Conservation (phyloP, 2,113 vertebrate genomes). For the Dicentrarchus labrax region DNA sequence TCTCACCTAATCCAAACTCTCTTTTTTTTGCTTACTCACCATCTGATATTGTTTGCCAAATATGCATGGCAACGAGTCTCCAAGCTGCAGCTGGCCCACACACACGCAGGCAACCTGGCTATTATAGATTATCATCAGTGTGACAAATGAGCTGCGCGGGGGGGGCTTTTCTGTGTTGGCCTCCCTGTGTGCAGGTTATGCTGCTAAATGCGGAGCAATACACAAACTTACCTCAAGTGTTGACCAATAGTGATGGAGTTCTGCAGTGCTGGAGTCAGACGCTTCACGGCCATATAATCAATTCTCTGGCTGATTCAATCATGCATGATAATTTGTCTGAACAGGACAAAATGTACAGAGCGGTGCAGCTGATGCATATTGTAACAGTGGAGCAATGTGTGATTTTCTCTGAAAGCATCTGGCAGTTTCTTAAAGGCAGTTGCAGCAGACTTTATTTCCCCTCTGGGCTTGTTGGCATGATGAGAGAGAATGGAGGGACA, state of each 20-base stretch:
- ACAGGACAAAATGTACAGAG: constrained; percentile 7
- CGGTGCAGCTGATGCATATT: constrained; percentile 43
- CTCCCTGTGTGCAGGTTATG: constrained; percentile 21
- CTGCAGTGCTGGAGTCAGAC: background rate
- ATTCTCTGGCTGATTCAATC: constrained; percentile 15
- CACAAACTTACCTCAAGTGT: background rate
- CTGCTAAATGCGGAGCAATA: constrained; percentile 1
- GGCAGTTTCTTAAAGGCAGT: constrained; percentile 56
- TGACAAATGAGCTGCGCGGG: constrained; percentile 66
- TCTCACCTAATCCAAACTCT: constrained; percentile 27
- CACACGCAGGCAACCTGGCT: constrained; percentile 63
- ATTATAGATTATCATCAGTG: constrained; percentile 70
- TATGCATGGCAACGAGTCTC: constrained; percentile 28
- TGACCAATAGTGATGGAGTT: background rate
- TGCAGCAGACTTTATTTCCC: constrained; percentile 46
- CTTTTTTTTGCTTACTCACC: constrained; percentile 26
- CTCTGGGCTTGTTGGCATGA: constrained; percentile 46
- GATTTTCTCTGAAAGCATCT: constrained; percentile 60
- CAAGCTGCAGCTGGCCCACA: constrained; percentile 52
- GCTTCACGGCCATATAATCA: constrained; percentile 24
- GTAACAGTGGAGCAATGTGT: constrained; percentile 25
- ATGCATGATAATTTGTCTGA: constrained; percentile 8
- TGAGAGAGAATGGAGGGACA: constrained; percentile 40
- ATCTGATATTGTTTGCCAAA: constrained; percentile 55
- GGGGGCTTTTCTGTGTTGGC: constrained; percentile 1